These are phyloP conservation scores for Aldabrachelys gigantea DNA, from an alignment of 2,113 vertebrate species.

Conservation along the genomic window DNA sequence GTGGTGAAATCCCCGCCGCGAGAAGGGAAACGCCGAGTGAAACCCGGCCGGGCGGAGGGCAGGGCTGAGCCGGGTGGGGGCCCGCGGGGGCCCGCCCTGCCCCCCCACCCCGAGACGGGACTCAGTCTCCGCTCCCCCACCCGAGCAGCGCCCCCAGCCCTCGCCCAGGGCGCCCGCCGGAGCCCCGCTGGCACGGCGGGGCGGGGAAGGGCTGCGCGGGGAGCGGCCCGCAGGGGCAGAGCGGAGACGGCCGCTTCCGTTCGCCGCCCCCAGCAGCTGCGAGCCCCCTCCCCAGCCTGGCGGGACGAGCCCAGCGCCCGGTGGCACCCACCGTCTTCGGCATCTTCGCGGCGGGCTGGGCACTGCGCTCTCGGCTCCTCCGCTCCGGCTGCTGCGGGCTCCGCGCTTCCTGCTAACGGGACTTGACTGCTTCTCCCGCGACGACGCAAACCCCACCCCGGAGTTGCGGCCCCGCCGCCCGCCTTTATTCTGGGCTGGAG, in stretches of 20 bases:
- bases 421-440: slow-evolving; percentile 36
- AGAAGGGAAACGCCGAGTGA: neutral
- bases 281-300: neutral
- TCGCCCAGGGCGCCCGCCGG: too few species aligned
- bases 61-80: neutral
- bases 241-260: too few species aligned
- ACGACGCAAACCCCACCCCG: slow-evolving; percentile 1
- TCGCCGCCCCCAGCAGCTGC: neutral
- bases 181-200: neutral
- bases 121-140: neutral
- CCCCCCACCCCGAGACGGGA: neutral
- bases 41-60: neutral
- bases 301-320: neutral
- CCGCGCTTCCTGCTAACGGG: slow-evolving; percentile 84
- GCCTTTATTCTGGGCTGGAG: slow-evolving; percentile 4
- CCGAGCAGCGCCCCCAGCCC: too few species aligned
- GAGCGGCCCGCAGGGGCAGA: neutral
- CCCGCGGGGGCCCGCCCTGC: neutral
- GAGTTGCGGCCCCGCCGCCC: neutral
- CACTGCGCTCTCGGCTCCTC: neutral
- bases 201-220: neutral
- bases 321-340: slow-evolving; percentile 55
- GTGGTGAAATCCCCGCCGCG: neutral
- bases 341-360: slow-evolving; percentile 31
- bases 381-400: neutral